Evolutionary conservation across 2,888 invertebrate genomes (phyloP).

Genomic region (Zaprionus obscuricornis): DNA sequence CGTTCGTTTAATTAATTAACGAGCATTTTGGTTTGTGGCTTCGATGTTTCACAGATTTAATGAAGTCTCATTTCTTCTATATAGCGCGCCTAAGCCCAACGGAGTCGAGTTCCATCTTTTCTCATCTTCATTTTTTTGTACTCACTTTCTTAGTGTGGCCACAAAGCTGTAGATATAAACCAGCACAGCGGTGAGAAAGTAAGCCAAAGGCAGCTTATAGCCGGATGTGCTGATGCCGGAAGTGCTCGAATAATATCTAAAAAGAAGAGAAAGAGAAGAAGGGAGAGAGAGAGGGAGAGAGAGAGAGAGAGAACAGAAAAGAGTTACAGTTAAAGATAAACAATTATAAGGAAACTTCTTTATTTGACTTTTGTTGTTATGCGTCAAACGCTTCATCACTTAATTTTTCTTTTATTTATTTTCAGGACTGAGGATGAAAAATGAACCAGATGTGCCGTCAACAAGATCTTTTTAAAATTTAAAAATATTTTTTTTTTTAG

Average conservation of each 20-base stretch:
- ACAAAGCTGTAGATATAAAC: slow-evolving; percentile 98
- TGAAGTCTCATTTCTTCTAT: slow-evolving; percentile 45
- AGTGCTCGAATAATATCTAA: slow-evolving; percentile 82
- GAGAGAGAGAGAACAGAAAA: slow-evolving; percentile 4
- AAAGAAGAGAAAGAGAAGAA: slow-evolving; percentile 12
- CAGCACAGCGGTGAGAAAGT: slow-evolving; percentile 94
- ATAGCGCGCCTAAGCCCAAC: neutral
- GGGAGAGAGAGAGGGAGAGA: slow-evolving; percentile 8
- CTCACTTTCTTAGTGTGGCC: slow-evolving; percentile 95
- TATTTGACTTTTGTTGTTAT: too few species aligned
- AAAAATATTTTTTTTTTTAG: too few species aligned
- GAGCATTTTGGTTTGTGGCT: slow-evolving; percentile 58
- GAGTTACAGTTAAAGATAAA: neutral
- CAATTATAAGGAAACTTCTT: too few species aligned
- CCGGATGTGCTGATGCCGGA: slow-evolving; percentile 83
- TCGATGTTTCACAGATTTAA: slow-evolving; percentile 67
- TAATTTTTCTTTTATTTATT: too few species aligned
- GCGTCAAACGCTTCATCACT: too few species aligned
- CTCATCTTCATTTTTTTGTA: slow-evolving; percentile 29
- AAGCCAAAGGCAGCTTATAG: slow-evolving; percentile 96
- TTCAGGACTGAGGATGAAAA: too few species aligned
- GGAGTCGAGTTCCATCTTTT: neutral
- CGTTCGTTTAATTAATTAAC: slow-evolving; percentile 73
- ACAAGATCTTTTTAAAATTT: too few species aligned
- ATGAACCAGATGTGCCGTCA: too few species aligned